Conservation (phyloP, 2,797 vertebrate species). For the Glossophaga mutica region DNA sequence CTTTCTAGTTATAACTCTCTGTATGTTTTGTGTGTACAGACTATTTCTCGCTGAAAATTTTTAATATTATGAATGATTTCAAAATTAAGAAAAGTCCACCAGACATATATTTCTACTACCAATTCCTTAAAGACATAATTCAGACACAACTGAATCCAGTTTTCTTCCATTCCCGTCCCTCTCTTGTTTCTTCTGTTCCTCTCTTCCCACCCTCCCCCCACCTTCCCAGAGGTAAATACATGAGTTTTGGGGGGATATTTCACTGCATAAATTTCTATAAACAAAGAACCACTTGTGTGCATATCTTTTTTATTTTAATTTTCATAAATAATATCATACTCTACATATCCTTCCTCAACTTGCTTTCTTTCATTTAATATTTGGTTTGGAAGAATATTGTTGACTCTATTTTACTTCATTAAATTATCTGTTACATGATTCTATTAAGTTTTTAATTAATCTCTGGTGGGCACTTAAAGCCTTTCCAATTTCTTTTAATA, state of each 20-base stretch:
- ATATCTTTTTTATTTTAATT: neutral
- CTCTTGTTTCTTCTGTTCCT: neutral
- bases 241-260: neutral
- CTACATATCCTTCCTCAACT: neutral
- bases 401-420: neutral
- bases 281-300: neutral
- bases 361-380: neutral
- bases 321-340: neutral
- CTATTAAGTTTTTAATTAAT: neutral
- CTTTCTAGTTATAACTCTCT: neutral
- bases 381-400: neutral
- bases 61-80: neutral
- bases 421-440: neutral
- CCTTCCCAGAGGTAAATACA: neutral
- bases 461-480: neutral
- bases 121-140: neutral
- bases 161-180: neutral
- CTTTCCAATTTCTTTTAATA: neutral
- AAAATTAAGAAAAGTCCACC: neutral
- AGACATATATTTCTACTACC: neutral
- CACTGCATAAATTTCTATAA: neutral
- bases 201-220: accelerated
- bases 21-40: neutral
- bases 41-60: neutral
- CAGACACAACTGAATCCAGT: neutral